Evolutionary conservation across 2,888 invertebrate species (phyloP), one percentile per base, ranked within the genome.

Genomic region (Mamestra brassicae): DNA sequence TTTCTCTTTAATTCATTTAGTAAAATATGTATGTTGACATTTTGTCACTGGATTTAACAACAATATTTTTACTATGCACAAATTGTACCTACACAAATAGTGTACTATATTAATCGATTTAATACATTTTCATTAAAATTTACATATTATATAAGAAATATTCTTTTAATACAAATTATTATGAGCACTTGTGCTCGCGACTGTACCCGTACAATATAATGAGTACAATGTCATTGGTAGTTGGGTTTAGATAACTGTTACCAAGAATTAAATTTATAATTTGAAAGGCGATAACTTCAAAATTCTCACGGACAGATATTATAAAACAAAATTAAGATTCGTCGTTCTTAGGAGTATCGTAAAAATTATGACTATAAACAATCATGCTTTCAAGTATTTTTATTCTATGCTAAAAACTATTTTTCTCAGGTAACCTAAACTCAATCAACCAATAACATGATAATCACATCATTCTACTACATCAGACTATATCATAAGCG

Each of bases 151-250:
- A n/a, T 75, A 64, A 42, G n/a, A 63, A 64, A 52, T 70, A 64
- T 62, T 61, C 42, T 63, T 62, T 68, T 74, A 64, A 74, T 73
- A 72, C 63, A 80, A 60, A 60, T 60, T 38, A 26, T 76, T 77
- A 66, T 72, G 60, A 87, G 80, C 78, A 72, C 61, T 66, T 79
- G 36, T 77, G 83, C 83, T 74, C 80, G 62, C 65, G 69, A 85
- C 70, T 83, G 85, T 81, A 87, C 87, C 88, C 87, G 87, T 87
- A 87, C 83, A 77, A 74, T 65, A 84, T 13, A 10, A 71, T 67
- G 65, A 75, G 55, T 67, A 67, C 10, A 60, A 79, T 76, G 26
- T 5, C 45, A 80, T 71, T 71, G 65, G 68, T 75, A 62, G 69
- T 70, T 70, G 13, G 52, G 50, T 71, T 66, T 58, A 71, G 45